Percentiles rank a stretch among this genome's conserved stretches.
These are phyloP conservation scores for Pyrocephalus nanus DNA, from an alignment of 2,797 vertebrate genomes.

Conservation along the genomic window DNA sequence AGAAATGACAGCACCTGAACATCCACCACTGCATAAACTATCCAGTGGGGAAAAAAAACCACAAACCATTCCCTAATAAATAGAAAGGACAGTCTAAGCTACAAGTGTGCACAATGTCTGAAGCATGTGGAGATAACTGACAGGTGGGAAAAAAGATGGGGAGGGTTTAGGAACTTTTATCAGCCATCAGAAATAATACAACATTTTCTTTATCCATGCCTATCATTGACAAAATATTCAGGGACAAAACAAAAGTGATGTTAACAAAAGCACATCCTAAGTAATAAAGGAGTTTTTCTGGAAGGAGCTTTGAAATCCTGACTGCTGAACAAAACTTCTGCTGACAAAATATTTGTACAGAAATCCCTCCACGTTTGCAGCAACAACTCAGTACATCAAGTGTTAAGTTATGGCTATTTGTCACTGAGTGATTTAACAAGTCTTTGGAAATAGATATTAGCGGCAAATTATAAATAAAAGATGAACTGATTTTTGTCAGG, in stretches of 20 bases:
- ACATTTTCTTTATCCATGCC: neutral
- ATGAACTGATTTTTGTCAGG: slow-evolving; percentile 5
- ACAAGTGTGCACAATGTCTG: neutral
- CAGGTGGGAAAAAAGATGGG: neutral
- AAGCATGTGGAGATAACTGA: neutral
- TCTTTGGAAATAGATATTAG: neutral
- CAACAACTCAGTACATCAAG: neutral
- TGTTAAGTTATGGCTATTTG: neutral
- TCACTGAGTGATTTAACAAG: neutral
- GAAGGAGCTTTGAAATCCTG: neutral
- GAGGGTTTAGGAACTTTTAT: neutral
- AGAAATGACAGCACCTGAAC: neutral
- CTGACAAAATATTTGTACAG: neutral
- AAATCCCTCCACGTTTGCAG: neutral
- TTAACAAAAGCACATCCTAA: neutral
- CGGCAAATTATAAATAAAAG: neutral
- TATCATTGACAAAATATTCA: neutral
- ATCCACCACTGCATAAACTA: neutral
- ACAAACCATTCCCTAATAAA: neutral
- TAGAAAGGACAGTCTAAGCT: neutral
- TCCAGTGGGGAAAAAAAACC: neutral
- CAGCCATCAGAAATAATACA: neutral
- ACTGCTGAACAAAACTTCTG: neutral
- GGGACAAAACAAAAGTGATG: neutral
- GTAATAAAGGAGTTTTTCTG: neutral